Evolutionary conservation across 2,113 vertebrate species (phyloP).

Genomic region (Cyrtonyx montezumae): DNA sequence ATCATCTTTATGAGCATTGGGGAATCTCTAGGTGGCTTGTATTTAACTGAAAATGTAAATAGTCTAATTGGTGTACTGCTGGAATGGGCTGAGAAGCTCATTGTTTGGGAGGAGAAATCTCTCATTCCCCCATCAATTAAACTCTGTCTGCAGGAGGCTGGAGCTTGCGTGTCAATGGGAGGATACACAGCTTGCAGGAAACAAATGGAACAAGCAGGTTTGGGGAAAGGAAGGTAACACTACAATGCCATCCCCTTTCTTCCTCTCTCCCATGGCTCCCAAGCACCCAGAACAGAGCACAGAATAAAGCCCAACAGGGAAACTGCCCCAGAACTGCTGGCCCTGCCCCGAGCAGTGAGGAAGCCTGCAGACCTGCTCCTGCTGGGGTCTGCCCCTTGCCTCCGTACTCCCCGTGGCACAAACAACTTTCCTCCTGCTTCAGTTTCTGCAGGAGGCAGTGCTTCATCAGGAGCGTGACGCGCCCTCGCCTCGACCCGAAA

Average conservation of each 20-base stretch:
- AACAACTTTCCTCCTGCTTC: neutral
- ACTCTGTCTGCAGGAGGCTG: neutral
- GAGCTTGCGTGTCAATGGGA: neutral
- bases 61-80: slow-evolving; percentile 24
- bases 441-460: neutral
- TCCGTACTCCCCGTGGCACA: fast-evolving
- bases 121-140: slow-evolving; percentile 52
- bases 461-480: neutral
- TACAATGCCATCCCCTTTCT: fast-evolving
- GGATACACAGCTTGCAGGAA: too few species aligned
- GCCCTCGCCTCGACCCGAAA: neutral
- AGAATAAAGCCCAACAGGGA: neutral
- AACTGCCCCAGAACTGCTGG: neutral
- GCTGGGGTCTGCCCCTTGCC: neutral
- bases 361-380: neutral
- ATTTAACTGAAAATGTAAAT: slow-evolving; percentile 39
- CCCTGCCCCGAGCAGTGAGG: neutral
- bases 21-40: neutral
- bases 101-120: slow-evolving; percentile 41
- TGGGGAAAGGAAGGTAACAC: too few species aligned
- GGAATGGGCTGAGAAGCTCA: slow-evolving; percentile 25
- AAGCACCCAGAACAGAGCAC: fast-evolving
- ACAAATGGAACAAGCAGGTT: too few species aligned
- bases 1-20: neutral
- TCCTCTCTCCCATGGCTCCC: neutral